Base-by-base conservation (phyloP, 2,888 invertebrate genomes). In the Harpagoxenus sublaevis region DNA sequence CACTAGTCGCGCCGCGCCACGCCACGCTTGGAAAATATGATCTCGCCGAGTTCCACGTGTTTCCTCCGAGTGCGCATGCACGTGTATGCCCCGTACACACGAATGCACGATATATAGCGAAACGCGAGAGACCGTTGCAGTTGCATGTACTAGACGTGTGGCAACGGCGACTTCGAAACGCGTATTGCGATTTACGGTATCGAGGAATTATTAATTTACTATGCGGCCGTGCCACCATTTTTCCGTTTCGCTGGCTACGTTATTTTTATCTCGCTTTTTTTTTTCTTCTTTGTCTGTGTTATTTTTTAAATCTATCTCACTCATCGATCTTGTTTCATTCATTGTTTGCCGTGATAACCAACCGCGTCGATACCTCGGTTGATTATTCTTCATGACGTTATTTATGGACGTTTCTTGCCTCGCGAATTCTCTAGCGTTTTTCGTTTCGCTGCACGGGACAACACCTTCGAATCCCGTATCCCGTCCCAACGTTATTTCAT, bases 1-100 rank as follows among this genome's bases (percentile, higher is more conserved):
- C 12, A 10, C 6, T 42, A 4, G 15, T 15, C 42, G 42, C 4
- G 35, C 35, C 35, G 35, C 3, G 2, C 35, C 35, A 4, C 68
- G 28, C 55, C 77, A 86, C 78, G 60, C 85, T 87, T 85, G 84
- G 77, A 88, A 89, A 89, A 89, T 89, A 89, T 86, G 75, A 31
- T 83, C 83, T 65, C 60, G 45, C 68, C 89, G 84, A 88, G 83
- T 83, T 35, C 23, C 70, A 70, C 70, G 71, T 79, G 53, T 51
- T 81, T 35, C 79, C 79, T 71, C 35, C 70, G 51, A 48, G 23
- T 48, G 28, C 42, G 35, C 28, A 9, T 28, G 23, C 53, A 53
- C 62, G 68, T 62, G 28, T n/a, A 12, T 5, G 9, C 8, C 81
- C 35, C 15, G 78, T 39, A 39, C 28, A 57, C 39, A 42, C 23